Conservation (phyloP, 2,888 invertebrate genomes). For the Rotaria macrura region DNA sequence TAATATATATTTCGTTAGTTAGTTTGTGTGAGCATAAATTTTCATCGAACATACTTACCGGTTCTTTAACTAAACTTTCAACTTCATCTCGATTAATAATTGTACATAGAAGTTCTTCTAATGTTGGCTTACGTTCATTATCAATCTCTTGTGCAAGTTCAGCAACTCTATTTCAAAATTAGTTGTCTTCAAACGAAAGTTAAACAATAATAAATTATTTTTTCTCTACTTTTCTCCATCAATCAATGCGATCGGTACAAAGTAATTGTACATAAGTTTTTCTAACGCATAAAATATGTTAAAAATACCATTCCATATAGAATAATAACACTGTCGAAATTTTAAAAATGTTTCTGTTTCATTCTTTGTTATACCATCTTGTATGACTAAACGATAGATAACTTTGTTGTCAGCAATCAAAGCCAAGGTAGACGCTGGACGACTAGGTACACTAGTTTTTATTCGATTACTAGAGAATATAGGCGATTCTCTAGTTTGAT, state of each 20-base stretch:
- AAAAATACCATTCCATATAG: constrained; percentile 48
- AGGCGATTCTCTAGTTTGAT: not conserved
- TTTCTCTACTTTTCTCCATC: constrained; percentile 49
- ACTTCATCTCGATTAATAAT: not conserved
- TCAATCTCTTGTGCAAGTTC: not conserved
- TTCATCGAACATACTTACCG: not conserved
- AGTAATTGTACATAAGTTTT: constrained; percentile 42
- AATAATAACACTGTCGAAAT: constrained; percentile 47
- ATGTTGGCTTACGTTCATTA: not conserved
- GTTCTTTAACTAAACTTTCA: not conserved
- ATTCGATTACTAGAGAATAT: not conserved
- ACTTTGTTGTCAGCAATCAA: constrained; percentile 41
- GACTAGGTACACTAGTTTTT: not conserved
- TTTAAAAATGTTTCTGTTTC: constrained; percentile 43
- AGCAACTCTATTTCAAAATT: not conserved
- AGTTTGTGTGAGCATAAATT: no score
- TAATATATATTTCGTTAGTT: no score
- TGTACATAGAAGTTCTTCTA: not conserved
- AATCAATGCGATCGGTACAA: constrained; percentile 47
- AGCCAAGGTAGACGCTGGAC: constrained; percentile 46
- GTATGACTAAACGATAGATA: constrained; percentile 43
- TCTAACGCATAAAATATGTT: constrained; percentile 43
- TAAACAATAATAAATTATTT: not conserved
- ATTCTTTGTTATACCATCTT: constrained; percentile 44
- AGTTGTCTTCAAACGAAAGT: no score